A percentile compares a stretch with the other conserved stretches of the same genome.
phyloP scores from a whole-genome alignment of 1,140 invertebrate genomes.

The Rhopalosiphum padi region DNA sequence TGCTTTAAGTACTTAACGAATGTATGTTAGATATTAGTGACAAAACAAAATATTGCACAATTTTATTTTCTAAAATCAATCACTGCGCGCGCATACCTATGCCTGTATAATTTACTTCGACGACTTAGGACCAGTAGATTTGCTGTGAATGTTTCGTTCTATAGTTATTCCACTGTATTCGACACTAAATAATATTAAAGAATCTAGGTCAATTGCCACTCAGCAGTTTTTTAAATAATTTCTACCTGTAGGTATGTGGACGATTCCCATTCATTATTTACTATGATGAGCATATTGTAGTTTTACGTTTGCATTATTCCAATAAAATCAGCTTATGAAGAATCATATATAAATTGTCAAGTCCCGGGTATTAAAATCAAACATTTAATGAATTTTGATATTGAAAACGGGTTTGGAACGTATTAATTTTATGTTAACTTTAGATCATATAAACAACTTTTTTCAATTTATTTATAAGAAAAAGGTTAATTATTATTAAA shows the following conservation, averaged over 20 bases:
- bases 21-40: slow-evolving; percentile 2
- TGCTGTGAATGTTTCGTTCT: neutral
- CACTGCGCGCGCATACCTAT: neutral
- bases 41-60: neutral
- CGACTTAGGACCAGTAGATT: neutral
- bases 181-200: neutral
- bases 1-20: neutral
- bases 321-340: neutral
- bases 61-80: neutral
- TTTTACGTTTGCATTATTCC: neutral
- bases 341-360: neutral
- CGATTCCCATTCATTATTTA: neutral
- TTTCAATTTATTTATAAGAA: neutral
- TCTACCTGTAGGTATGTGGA: neutral
- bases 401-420: neutral
- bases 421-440: too few relatives aligned
- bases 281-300: too few relatives aligned
- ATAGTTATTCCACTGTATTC: neutral
- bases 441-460: neutral
- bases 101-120: neutral
- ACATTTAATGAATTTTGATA: neutral
- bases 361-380: neutral
- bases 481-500: neutral
- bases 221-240: neutral
- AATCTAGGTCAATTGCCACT: neutral